These are phyloP conservation scores for Bothrops jararaca DNA, from an alignment of 2,113 vertebrate species.

Conservation along the genomic window DNA sequence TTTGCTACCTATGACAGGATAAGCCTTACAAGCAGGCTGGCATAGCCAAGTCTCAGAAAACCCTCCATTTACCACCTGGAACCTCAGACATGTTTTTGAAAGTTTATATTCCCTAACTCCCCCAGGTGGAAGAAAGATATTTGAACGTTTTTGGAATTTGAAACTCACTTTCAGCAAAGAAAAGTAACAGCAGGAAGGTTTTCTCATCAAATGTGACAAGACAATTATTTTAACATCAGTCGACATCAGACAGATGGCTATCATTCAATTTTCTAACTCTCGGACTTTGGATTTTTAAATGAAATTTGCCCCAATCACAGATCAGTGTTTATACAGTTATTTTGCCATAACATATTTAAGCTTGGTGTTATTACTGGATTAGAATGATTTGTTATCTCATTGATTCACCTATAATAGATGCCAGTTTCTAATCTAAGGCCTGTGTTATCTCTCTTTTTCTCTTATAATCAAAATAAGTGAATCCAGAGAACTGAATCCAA, in stretches of 20 bases:
- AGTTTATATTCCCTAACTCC: neutral
- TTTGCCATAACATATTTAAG: neutral
- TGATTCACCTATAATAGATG: neutral
- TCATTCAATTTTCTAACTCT: neutral
- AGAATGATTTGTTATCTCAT: neutral
- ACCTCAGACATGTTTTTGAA: neutral
- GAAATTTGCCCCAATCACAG: neutral
- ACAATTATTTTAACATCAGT: neutral
- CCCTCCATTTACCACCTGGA: neutral
- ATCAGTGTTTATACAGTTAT: neutral
- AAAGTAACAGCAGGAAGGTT: neutral
- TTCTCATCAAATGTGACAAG: neutral
- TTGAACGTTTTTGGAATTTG: neutral
- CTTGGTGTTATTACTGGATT: neutral
- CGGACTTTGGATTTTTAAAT: neutral
- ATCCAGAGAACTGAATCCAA: neutral
- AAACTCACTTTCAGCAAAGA: neutral
- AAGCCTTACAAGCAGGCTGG: neutral
- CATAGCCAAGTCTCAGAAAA: neutral
- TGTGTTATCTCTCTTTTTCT: neutral
- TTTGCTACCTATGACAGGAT: neutral
- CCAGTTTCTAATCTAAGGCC: neutral
- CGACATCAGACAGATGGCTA: neutral
- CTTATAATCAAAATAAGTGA: neutral
- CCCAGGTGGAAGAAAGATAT: neutral